Base-by-base conservation (phyloP, 2,113 vertebrate species). In the Rhinolophus ferrumequinum region DNA sequence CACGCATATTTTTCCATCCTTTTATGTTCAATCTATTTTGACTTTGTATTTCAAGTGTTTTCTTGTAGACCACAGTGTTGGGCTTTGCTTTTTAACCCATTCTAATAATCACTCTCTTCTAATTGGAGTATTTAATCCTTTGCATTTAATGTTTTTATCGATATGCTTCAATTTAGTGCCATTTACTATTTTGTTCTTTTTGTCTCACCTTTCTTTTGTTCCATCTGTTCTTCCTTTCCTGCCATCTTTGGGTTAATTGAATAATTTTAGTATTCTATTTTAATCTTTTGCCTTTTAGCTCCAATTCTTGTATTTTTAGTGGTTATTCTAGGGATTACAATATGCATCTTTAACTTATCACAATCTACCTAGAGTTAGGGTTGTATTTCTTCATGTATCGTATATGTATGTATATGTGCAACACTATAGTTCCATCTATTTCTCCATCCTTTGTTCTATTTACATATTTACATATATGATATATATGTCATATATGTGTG, bases 1-100 rank as follows among this genome's bases (percentile, higher is more conserved):
- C 47, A 13, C 47, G 13, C 10, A 5, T 67, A 28, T 88, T 73
- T 92, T 73, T 62, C 60, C 60, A 77, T 38, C 13, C 47, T 30
- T 87, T 87, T 93, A 83, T 19, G 50, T 87, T 92, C 38, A 72
- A 85, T 19, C 54, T 90, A 67, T 83, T 87, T 96, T 86, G 35
- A 50, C 33, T 95, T 93, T 84, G 22, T 83, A 83, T 88, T 93
- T 79, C 64, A 83, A 60, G 85, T 76, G 30, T 44, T 90, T 94
- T 80, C 30, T 69, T 93, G 10, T 66, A 80, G 66, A 94, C 24
- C 88, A 75, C 16, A 47, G 12, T 58, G 41, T 7, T 80, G 60
- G 41, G n/a, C 64, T 69, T 33, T 84, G 82, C 47, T 88, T 60
- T 83, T 64, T 35, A 85, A 93, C 14, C 6, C 33, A 69, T 64